A percentile compares a stretch with the other conserved stretches of the same genome.
These are phyloP conservation scores for Eulemur mongoz DNA, from an alignment of 2,797 vertebrate genomes.

Conservation along the genomic window DNA sequence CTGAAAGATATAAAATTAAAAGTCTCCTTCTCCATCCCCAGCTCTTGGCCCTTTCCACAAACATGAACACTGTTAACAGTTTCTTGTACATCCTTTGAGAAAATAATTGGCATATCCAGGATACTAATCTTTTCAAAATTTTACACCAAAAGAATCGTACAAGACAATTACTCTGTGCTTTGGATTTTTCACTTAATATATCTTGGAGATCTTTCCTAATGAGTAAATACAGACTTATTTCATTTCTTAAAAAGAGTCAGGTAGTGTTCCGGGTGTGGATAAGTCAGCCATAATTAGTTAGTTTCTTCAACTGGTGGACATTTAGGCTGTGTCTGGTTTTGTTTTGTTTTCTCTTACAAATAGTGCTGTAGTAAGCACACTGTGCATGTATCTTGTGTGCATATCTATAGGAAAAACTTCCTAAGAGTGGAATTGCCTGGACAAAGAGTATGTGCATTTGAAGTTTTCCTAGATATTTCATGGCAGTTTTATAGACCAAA, in stretches of 20 bases:
- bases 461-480: constrained; percentile 20
- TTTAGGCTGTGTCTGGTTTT: not conserved
- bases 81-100: not conserved
- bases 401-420: not conserved
- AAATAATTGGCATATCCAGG: not conserved
- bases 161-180: not conserved
- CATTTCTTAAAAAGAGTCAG: not conserved
- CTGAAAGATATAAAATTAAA: not conserved
- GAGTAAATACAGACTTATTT: not conserved
- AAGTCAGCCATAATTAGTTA: not conserved
- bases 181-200: not conserved
- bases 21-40: not conserved
- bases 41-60: not conserved
- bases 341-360: constrained; percentile 17
- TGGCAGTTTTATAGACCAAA: not conserved
- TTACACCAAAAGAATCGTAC: not conserved
- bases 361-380: not conserved
- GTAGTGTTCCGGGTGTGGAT: not conserved
- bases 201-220: not conserved
- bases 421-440: not conserved
- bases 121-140: not conserved
- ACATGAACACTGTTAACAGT: not conserved
- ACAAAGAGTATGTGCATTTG: not conserved
- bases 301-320: not conserved
- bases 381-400: not conserved